phyloP scores from a whole-genome alignment of 2,113 vertebrate species.

The Scomber colias region DNA sequence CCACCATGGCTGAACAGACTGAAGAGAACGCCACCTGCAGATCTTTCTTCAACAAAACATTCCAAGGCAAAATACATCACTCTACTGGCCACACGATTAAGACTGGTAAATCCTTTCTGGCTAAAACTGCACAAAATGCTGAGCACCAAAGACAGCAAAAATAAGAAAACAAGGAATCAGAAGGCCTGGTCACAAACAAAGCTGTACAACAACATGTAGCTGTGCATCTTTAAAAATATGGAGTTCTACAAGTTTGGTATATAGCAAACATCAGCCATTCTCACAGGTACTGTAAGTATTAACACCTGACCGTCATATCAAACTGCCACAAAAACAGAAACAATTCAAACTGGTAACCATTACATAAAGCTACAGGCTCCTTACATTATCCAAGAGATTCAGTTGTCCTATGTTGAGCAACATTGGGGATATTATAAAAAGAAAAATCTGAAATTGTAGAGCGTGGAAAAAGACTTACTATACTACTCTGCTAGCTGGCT shows the following conservation, averaged over 20 bases:
- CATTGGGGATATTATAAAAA: no score
- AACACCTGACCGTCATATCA: no score
- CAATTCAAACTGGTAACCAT: no score
- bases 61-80: background rate
- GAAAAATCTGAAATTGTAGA: no score
- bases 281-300: no score
- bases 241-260: background rate
- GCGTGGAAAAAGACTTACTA: no score
- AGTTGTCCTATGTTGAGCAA: no score
- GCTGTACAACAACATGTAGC: background rate
- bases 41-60: conserved; percentile 3
- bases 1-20: conserved; percentile 21
- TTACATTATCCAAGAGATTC: no score
- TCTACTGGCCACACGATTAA: background rate
- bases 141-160: conserved; percentile 12
- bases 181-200: conserved; percentile 14
- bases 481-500: no score
- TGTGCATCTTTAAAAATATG: background rate
- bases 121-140: conserved; percentile 9
- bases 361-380: no score
- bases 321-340: no score
- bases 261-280: no score
- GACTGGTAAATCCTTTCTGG: background rate
- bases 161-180: background rate
- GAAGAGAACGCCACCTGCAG: background rate